These are phyloP conservation scores for Hyperoplus lanceolatus DNA, from an alignment of 2,797 vertebrate genomes.

Conservation along the genomic window DNA sequence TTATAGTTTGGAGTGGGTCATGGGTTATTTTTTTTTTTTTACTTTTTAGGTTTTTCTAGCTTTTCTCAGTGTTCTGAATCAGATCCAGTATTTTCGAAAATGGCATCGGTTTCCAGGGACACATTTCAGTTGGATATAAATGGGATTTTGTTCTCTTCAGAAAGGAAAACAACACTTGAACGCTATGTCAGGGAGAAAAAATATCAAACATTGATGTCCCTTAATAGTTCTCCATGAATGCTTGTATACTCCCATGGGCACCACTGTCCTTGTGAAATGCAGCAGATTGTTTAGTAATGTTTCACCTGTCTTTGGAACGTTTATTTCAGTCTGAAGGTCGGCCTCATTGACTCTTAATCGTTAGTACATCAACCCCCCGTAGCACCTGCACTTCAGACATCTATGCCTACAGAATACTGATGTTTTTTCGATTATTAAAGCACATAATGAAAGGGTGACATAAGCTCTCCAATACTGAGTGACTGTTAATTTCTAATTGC, in stretches of 20 bases:
- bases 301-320: constrained; percentile 7
- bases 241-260: too few species aligned
- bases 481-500: background rate
- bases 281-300: background rate
- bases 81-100: background rate
- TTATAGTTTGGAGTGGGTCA: too few species aligned
- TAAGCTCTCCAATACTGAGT: constrained; percentile 3
- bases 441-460: background rate
- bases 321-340: background rate
- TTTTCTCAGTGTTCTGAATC: constrained; percentile 18
- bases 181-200: background rate
- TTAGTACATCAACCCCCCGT: background rate
- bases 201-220: too few species aligned
- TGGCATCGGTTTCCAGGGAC: background rate
- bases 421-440: background rate
- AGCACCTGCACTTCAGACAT: background rate
- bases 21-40: background rate
- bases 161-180: background rate
- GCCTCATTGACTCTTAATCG: constrained; percentile 20
- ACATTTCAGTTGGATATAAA: background rate
- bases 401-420: background rate
- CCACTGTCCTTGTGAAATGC: background rate
- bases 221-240: too few species aligned
- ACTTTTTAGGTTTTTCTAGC: background rate
- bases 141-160: background rate